Evolutionary conservation across 2,113 vertebrate species (phyloP).

Genomic region (Pao palembangensis): DNA sequence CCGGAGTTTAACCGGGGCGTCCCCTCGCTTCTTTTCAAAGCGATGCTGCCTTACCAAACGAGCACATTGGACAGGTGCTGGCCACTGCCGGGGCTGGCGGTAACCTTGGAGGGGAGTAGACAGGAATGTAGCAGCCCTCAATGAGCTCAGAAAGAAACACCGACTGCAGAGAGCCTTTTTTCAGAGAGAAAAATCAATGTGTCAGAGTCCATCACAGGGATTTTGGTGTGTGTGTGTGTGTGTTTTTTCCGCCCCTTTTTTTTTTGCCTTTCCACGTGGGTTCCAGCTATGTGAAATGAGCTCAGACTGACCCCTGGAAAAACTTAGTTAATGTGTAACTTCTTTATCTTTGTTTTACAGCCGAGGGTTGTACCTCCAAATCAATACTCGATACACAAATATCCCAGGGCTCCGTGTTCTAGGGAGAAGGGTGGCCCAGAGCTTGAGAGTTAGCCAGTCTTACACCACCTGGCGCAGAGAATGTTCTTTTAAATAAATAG

Average conservation of each 20-base stretch:
- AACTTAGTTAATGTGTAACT: constrained; percentile 75
- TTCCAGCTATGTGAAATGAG: constrained; percentile 70
- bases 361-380: constrained; percentile 73
- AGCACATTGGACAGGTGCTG: constrained; percentile 69
- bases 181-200: constrained; percentile 69
- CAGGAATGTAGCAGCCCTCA: constrained; percentile 68
- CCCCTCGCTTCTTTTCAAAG: constrained; percentile 33
- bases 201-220: constrained; percentile 71
- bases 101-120: constrained; percentile 74
- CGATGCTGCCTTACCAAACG: constrained; percentile 56
- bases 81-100: constrained; percentile 52
- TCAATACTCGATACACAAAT: constrained; percentile 77
- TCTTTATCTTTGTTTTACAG: constrained; percentile 76
- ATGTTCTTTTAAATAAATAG: not conserved
- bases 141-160: constrained; percentile 61
- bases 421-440: constrained; percentile 39
- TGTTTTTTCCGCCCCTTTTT: not conserved
- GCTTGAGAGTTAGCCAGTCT: constrained; percentile 57
- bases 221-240: constrained; percentile 36
- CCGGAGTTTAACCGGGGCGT: constrained; percentile 4
- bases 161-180: constrained; percentile 58
- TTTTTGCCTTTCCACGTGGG: constrained; percentile 28
- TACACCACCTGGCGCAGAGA: constrained; percentile 53
- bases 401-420: constrained; percentile 69
- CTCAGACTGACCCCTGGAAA: constrained; percentile 64